Evolutionary conservation across 2,797 vertebrate genomes (phyloP), one percentile per base, ranked within the genome.

Genomic region (Chrysocyon brachyurus): DNA sequence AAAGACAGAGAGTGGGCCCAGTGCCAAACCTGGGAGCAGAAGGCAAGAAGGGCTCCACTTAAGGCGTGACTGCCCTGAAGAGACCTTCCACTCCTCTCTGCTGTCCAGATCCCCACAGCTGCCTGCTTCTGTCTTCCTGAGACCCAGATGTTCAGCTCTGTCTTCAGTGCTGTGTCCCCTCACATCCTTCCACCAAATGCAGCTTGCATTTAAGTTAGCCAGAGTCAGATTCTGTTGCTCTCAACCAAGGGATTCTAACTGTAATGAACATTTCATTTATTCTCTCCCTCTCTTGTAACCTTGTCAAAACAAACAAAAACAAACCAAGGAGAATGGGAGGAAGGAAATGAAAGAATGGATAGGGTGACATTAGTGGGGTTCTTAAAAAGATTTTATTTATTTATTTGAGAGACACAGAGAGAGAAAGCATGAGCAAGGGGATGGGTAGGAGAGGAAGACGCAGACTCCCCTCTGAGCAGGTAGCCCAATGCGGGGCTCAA

Each of bases 211-310:
- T 49, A 33, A 79, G 63, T 49, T 52, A 72, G 28, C 46, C 15
- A 59, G 66, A 82, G 77, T 52, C 40, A 2, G 31, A 86, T 16
- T 84, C 78, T 73, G 46, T 73, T 73, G 85, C 56, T 64, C 64
- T 40, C 57, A 82, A 90, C 17, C 52, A 33, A 70, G 57, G 24
- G 33, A 66, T 73, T 95, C 87, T 95, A 87, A 90, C n/a, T n/a
- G n/a, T 21, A 31, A 46, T 12, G n/a, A 81, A 10, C 59, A 81
- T 77, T 86, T 68, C 10, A 46, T 52, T 57, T 61, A 19, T 68
- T 57, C 24, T 52, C 36, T 70, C 26, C 12, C 33, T 72, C n/a
- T 52, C 63, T 70, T 84, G 6, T 24, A 64, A 56, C 0, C 3
- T 94, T 63, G 64, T 63, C 21, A 70, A 40, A 94, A 64, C 31